These are phyloP conservation scores for Reticulitermes speratus DNA, from an alignment of 1,140 invertebrate genomes.

Conservation along the genomic window DNA sequence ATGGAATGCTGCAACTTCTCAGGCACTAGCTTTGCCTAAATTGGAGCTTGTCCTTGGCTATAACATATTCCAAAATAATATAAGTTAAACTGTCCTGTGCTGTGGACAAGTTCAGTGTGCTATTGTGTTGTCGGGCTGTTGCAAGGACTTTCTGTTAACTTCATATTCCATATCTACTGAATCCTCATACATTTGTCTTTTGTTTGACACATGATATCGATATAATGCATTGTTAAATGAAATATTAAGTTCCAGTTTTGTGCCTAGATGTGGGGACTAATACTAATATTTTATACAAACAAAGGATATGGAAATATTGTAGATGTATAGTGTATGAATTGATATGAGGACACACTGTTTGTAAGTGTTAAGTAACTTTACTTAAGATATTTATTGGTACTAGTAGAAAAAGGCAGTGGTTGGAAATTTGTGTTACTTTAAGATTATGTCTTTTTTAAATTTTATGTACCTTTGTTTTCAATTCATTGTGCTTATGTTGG, in stretches of 20 bases:
- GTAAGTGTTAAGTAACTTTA: not conserved
- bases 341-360: not conserved
- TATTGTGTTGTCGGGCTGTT: not conserved
- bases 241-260: not conserved
- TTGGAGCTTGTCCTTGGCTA: not conserved
- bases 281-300: not conserved
- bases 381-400: not conserved
- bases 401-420: not conserved
- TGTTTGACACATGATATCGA: not conserved
- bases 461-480: not conserved
- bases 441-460: not conserved
- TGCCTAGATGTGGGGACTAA: not conserved
- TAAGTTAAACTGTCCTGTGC: not conserved
- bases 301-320: not conserved
- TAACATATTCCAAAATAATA: not conserved
- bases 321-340: not conserved
- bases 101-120: not conserved
- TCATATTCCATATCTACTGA: not conserved
- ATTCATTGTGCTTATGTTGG: too few relatives aligned
- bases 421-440: not conserved
- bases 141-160: not conserved
- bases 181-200: not conserved
- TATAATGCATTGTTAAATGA: not conserved
- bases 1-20: too few relatives aligned
- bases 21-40: not conserved